A percentile compares a stretch with the other conserved stretches of the same genome.
phyloP scores from a whole-genome alignment of 2,888 invertebrate genomes.

The Parnassius mnemosyne region DNA sequence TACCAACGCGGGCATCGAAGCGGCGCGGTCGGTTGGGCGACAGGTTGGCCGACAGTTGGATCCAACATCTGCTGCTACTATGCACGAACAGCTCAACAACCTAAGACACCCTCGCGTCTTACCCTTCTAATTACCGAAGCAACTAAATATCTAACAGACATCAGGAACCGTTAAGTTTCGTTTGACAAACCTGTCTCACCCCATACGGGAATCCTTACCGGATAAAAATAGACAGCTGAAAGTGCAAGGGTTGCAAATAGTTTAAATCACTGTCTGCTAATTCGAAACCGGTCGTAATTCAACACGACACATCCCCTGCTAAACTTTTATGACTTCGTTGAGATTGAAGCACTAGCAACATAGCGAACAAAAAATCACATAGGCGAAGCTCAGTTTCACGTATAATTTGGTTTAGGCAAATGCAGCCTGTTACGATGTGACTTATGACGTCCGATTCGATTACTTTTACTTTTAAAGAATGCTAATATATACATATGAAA shows the following conservation, averaged over 20 bases:
- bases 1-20: conserved; percentile 58
- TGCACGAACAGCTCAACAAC: conserved; percentile 46
- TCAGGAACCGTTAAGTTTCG: conserved; percentile 73
- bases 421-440: too few relatives aligned
- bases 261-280: conserved; percentile 50
- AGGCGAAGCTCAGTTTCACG: background rate
- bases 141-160: conserved; percentile 56
- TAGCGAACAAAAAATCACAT: conserved; percentile 20
- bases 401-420: too few relatives aligned
- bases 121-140: conserved; percentile 63
- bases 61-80: conserved; percentile 66
- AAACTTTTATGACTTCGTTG: conserved; percentile 31
- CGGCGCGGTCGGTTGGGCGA: conserved; percentile 75
- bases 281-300: conserved; percentile 63
- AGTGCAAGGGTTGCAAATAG: conserved; percentile 76
- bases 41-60: conserved; percentile 77
- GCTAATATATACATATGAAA: background rate
- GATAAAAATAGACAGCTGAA: conserved; percentile 48
- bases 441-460: too few relatives aligned
- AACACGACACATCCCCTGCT: conserved; percentile 33
- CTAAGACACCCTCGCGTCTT: conserved; percentile 75
- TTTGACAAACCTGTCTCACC: conserved; percentile 69
- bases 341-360: conserved; percentile 21
- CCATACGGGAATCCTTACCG: conserved; percentile 46
- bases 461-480: too few relatives aligned